Conservation (phyloP, 2,113 vertebrate genomes). For the Alexandromys fortis region DNA sequence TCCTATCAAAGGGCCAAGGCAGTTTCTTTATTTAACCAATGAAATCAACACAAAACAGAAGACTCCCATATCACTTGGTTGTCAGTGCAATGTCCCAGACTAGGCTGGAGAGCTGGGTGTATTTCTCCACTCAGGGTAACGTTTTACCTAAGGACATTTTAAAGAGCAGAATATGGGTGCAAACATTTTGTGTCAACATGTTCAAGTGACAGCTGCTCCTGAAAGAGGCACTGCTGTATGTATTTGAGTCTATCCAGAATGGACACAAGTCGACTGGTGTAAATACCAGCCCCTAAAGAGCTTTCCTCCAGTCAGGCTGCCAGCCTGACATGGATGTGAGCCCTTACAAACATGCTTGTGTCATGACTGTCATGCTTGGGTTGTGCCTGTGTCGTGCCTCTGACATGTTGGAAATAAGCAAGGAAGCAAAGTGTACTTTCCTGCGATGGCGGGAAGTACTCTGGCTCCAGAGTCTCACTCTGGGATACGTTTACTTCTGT, state of each 20-base stretch:
- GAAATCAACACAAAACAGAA: no score
- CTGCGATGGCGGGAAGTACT: neutral
- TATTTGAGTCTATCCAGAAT: conserved; percentile 57
- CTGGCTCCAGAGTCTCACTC: neutral
- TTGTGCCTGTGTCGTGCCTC: neutral
- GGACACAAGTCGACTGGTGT: neutral
- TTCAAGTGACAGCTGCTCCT: conserved; percentile 42
- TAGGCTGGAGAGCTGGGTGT: neutral
- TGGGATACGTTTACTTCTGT: conserved; percentile 35
- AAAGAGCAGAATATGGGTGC: conserved; percentile 30
- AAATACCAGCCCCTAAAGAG: neutral
- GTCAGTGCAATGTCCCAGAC: neutral
- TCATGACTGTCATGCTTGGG: neutral
- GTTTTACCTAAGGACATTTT: neutral
- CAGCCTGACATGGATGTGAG: conserved; percentile 52
- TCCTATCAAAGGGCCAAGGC: no score
- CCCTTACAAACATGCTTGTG: neutral
- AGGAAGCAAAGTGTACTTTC: neutral
- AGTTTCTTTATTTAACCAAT: no score
- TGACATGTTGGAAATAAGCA: conserved; percentile 24
- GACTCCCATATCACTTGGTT: neutral
- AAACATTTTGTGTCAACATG: conserved; percentile 42
- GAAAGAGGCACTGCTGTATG: neutral
- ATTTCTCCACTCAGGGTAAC: neutral
- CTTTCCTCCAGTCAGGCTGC: conserved; percentile 59